phyloP scores from a whole-genome alignment of 2,113 vertebrate species.

The Cheilinus undulatus region DNA sequence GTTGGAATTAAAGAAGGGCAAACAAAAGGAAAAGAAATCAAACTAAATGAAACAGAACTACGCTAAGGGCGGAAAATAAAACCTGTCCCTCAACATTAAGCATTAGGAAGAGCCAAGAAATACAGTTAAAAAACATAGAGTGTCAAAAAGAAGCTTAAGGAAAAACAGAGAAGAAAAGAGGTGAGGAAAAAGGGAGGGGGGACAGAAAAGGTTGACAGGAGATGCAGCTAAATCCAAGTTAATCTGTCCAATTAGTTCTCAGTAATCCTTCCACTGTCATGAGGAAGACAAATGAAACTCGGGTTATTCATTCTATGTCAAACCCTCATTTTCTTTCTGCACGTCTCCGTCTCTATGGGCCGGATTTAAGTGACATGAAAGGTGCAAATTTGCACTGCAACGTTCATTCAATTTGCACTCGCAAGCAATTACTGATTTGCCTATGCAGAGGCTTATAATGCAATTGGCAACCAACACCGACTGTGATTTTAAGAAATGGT shows the following conservation, averaged over 20 bases:
- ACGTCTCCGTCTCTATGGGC: constrained; percentile 21
- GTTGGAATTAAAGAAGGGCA: constrained; percentile 70
- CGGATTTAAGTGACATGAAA: constrained; percentile 43
- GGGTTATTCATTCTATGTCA: constrained; percentile 38
- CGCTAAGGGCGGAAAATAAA: constrained; percentile 14
- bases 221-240: constrained; percentile 73
- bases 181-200: constrained; percentile 5
- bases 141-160: constrained; percentile 36
- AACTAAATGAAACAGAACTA: constrained; percentile 66
- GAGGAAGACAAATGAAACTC: constrained; percentile 68
- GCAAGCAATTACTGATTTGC: background rate
- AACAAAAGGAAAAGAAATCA: constrained; percentile 72
- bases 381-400: constrained; percentile 26
- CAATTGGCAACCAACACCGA: background rate
- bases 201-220: constrained; percentile 66
- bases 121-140: constrained; percentile 21
- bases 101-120: constrained; percentile 43
- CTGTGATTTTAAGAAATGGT: background rate
- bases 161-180: constrained; percentile 19
- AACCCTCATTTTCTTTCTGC: constrained; percentile 27
- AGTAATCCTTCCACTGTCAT: constrained; percentile 77
- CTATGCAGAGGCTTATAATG: constrained; percentile 10
- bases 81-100: constrained; percentile 30
- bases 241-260: constrained; percentile 81
- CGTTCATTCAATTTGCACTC: constrained; percentile 50